phyloP scores from a whole-genome alignment of 2,797 vertebrate genomes.

The Basileuterus tristriatus region DNA sequence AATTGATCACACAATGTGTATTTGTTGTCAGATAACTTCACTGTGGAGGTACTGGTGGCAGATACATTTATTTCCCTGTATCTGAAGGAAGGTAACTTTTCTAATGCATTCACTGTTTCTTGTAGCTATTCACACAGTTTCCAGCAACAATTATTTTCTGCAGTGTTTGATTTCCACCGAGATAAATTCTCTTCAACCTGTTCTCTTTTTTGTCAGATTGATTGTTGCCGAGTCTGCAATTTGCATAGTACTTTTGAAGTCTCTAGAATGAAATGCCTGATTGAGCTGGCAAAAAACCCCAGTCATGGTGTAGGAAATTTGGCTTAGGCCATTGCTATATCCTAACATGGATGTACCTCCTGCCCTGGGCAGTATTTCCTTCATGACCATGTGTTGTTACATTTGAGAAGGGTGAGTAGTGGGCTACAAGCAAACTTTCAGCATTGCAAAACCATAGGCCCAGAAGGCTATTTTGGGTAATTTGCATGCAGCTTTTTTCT shows the following conservation, averaged over 20 bases:
- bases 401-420: not conserved
- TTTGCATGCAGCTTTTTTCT: not conserved
- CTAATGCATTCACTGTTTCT: not conserved
- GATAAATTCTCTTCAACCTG: not conserved
- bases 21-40: not conserved
- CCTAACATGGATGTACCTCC: not conserved
- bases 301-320: not conserved
- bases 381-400: rapidly evolving
- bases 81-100: not conserved
- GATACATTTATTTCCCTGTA: not conserved
- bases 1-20: not conserved
- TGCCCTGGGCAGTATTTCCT: not conserved
- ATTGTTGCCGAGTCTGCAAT: not conserved
- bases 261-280: not conserved
- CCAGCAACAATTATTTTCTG: not conserved
- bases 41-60: not conserved
- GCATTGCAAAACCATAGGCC: not conserved
- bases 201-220: not conserved
- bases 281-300: not conserved
- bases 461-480: not conserved
- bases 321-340: not conserved
- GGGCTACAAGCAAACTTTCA: not conserved
- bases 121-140: not conserved
- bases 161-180: not conserved
- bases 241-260: not conserved